Conservation (phyloP, 2,888 invertebrate species). For the Apantesis nais region DNA sequence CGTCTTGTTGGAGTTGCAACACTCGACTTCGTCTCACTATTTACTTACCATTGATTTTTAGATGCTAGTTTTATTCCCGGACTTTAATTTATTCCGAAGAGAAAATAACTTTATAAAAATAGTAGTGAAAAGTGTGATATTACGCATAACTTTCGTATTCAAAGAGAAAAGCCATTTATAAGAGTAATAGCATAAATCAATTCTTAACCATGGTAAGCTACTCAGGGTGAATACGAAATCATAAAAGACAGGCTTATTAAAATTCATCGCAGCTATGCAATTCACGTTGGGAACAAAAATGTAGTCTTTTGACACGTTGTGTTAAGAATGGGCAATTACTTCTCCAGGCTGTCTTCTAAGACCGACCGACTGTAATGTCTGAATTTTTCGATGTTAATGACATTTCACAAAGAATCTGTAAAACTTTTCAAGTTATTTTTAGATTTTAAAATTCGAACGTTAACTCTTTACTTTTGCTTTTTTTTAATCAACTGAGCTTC, state of each 20-base stretch:
- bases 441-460: not conserved
- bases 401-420: constrained; percentile 17
- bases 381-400: constrained; percentile 12
- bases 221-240: constrained; percentile 66
- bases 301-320: constrained; percentile 49
- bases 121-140: constrained; percentile 28
- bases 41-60: constrained; percentile 59
- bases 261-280: constrained; percentile 64
- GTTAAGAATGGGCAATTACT: constrained; percentile 46
- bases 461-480: not conserved
- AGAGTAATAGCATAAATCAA: constrained; percentile 70
- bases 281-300: constrained; percentile 60
- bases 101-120: constrained; percentile 31
- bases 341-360: constrained; percentile 24
- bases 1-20: constrained; percentile 59
- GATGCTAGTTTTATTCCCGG: constrained; percentile 38
- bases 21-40: constrained; percentile 56
- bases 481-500: not conserved
- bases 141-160: constrained; percentile 52
- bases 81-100: constrained; percentile 25
- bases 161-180: constrained; percentile 57
- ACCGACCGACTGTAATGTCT: constrained; percentile 1
- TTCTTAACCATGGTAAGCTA: constrained; percentile 61
- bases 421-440: not conserved
- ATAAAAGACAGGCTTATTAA: constrained; percentile 63